A percentile compares a stretch with the other conserved stretches of the same genome.
These are phyloP conservation scores for Nomada ferruginata DNA, from an alignment of 2,888 invertebrate species.

Conservation along the genomic window DNA sequence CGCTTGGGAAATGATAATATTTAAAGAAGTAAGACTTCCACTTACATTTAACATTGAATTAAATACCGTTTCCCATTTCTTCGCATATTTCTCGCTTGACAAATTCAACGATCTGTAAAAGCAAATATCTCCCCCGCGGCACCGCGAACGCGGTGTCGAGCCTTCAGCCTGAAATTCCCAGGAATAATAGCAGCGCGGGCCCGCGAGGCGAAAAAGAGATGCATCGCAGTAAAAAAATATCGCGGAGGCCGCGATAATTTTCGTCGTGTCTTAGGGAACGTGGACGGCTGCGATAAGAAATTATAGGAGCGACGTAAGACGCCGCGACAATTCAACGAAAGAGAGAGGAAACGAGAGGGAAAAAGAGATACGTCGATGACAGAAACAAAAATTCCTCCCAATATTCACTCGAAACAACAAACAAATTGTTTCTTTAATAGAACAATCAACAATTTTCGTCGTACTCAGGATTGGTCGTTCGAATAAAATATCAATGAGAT, in stretches of 20 bases:
- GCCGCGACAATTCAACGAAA: conserved; percentile 30
- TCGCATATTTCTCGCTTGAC: too few relatives aligned
- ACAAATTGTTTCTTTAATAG: background rate
- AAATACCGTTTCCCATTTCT: too few relatives aligned
- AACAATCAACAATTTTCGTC: too few relatives aligned
- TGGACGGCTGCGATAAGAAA: conserved; percentile 44
- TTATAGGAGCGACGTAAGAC: conserved; percentile 42
- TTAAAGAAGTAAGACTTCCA: background rate
- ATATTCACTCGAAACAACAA: background rate
- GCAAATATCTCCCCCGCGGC: background rate
- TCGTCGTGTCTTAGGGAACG: conserved; percentile 37
- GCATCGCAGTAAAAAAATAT: conserved; percentile 56
- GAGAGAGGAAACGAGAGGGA: background rate
- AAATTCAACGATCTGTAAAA: too few relatives aligned
- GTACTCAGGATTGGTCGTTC: too few relatives aligned
- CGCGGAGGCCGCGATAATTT: conserved; percentile 60
- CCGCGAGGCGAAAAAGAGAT: conserved; percentile 51
- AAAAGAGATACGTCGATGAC: background rate
- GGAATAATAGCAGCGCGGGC: conserved; percentile 50
- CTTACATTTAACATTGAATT: too few relatives aligned
- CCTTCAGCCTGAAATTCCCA: conserved; percentile 1
- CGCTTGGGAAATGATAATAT: background rate
- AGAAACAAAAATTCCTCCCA: conserved; percentile 8
- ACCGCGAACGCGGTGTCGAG: conserved; percentile 23
- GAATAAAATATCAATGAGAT: background rate